Conservation (phyloP, 35 echinoderm and acorn worm species). For the Strongylocentrotus purpuratus region DNA sequence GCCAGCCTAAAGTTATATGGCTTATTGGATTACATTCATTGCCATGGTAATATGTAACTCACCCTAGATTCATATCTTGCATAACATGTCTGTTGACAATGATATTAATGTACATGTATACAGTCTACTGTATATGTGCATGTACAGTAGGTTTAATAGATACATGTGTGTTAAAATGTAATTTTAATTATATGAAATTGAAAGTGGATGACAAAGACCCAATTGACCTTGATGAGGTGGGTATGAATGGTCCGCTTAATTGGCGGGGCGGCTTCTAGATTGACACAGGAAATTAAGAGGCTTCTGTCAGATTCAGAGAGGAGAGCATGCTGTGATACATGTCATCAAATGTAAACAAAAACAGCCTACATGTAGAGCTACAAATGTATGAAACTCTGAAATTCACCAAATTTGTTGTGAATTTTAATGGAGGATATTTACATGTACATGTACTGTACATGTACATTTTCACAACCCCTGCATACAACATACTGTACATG, state of each 20-base stretch:
- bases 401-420: too few relatives aligned
- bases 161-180: too few relatives aligned
- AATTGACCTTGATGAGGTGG: not conserved
- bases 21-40: not conserved
- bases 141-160: too few relatives aligned
- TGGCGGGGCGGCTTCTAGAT: not conserved
- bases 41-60: not conserved
- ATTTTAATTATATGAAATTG: not conserved
- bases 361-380: too few relatives aligned
- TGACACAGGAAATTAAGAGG: not conserved
- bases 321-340: too few relatives aligned
- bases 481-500: not conserved
- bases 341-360: too few relatives aligned
- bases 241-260: not conserved
- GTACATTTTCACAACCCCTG: not conserved
- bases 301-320: not conserved
- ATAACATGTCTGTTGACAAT: too few relatives aligned
- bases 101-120: too few relatives aligned
- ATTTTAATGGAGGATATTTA: too few relatives aligned
- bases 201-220: not conserved
- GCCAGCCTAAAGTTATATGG: not conserved
- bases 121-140: too few relatives aligned
- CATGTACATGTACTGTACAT: too few relatives aligned
- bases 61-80: not conserved
- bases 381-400: too few relatives aligned